Evolutionary conservation across 2,113 vertebrate genomes (phyloP), one percentile per base, ranked within the genome.

Genomic region (Barnardius zonarius): DNA sequence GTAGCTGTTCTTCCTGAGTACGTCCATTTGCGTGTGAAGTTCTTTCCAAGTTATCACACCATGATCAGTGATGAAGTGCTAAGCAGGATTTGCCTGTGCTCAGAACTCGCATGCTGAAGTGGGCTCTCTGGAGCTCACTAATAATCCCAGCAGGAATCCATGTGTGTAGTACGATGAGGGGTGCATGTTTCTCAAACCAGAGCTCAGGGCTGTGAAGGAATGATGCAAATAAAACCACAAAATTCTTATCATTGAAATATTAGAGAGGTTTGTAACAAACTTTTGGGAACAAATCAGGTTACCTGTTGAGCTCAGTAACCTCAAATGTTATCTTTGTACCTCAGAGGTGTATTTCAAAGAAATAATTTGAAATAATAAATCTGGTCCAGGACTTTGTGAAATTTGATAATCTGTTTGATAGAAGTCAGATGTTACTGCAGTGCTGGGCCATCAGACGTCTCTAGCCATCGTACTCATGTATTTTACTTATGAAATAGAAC

Each of bases 11-110:
- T 93, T 88, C 62, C 41, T 68, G 79, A 93, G 79, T 46, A 33
- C 27, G 1, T 88, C 77, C 52, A 9, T 62, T 91, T 63, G 61
- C 35, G 15, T 67, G 20, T 7, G 46, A 80, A 85, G 30, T 55
- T 76, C 61, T 92, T 78, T 88, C 92, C 93, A 88, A 93, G 81
- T 39, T 79, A 39, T 10, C 83, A 25, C 41, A 8, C 23, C 57
- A 17, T 78, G n/a, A 3, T 30, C 69, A 27, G 7, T 55, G 88
- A 86, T 93, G 94, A 96, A 79, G 95, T 95, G 92, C 81, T 94
- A 72, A 92, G 94, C 61, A 92, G 90, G 86, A 69, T 83, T 74
- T 94, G 92, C 64, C 89, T 79, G 24, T 43, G 41, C 80, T 97
- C 44, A 80, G 54, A 73, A 76, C 86, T 62, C 6, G 3, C 49